Evolutionary conservation across 37 sponge, comb jelly and placozoan genomes (phyloP), one percentile per base, ranked within the genome.

Genomic region (Ephydatia muelleri): DNA sequence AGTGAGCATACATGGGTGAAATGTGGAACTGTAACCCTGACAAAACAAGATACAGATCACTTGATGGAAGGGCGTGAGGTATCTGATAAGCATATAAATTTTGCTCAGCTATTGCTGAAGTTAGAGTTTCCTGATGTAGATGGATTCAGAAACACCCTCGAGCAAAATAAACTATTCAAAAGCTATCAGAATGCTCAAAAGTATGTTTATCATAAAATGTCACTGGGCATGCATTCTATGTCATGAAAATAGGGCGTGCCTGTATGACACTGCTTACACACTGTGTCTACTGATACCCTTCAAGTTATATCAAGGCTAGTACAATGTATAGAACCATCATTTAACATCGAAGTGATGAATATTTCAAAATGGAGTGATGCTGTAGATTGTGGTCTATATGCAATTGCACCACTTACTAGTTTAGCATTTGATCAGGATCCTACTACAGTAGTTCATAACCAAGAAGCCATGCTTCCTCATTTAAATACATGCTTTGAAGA

Each of bases 191-290:
- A 43, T 3, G 3, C 43, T 6, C 43, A 43, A 43, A 43, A 43
- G 3, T 43, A 43, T 43, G 3, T 43, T 43, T 43, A 43, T 43
- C 43, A 43, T 3, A 43, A 43, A 43, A 43, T 43, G 43, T 43
- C 88, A 87, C 66, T 87, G 88, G 88, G 87, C 75, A 30, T 65
- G 47, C 43, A 40, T 86, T 70, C 35, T 43, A 57, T 21, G 26
- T 26, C 26, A 29, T 32, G 75, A 38, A 8, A 47, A 25, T 2
- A 3, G 3, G 16, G 64, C 78, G 19, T 30, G 16, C 0, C 49
- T 85, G 36, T 85, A 78, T 68, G 80, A 85, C 73, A 70, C 79
- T 22, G 28, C 49, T 27, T 78, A 78, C 38, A 35, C 1, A 25
- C 70, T 39, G 23, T 78, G 38, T 39, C 48, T 67, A 26, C n/a